Percentiles rank a stretch among this genome's conserved stretches.
These are phyloP conservation scores for Nemotelus pantherinus DNA, from an alignment of 2,888 invertebrate species.

Conservation along the genomic window DNA sequence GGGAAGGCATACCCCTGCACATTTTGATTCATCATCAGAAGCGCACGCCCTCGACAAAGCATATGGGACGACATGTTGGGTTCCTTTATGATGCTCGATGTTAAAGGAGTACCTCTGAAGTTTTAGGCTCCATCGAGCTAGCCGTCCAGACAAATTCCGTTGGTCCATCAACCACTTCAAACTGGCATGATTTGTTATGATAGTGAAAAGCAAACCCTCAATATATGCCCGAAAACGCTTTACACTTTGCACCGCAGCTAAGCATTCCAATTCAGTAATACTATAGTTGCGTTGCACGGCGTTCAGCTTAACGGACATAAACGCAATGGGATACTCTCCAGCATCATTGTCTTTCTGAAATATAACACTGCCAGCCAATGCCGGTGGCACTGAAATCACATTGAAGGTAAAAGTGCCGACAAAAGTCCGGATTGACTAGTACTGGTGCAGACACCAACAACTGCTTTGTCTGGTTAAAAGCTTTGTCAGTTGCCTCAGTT, in stretches of 20 bases:
- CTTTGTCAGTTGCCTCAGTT: neutral
- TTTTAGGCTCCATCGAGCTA: no score
- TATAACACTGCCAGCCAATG: slow-evolving; percentile 41
- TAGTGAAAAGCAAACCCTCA: neutral
- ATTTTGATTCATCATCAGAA: no score
- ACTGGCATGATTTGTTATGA: neutral
- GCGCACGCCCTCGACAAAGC: no score
- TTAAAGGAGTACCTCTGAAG: no score
- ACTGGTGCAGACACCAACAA: neutral
- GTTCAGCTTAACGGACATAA: neutral
- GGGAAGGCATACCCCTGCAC: no score
- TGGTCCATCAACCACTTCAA: no score
- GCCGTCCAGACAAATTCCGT: no score
- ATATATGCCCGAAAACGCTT: neutral
- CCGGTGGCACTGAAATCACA: slow-evolving; percentile 32
- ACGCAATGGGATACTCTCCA: neutral
- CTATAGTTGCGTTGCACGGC: slow-evolving; percentile 32
- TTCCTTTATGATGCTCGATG: no score
- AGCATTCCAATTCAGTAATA: neutral
- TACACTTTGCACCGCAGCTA: neutral
- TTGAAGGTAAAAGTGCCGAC: neutral
- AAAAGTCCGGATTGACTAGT: neutral
- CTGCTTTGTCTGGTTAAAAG: neutral
- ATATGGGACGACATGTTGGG: no score
- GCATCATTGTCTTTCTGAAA: slow-evolving; percentile 16